Evolutionary conservation across 2,113 vertebrate genomes (phyloP), one percentile per base, ranked within the genome.

Genomic region (Alouatta palliata): DNA sequence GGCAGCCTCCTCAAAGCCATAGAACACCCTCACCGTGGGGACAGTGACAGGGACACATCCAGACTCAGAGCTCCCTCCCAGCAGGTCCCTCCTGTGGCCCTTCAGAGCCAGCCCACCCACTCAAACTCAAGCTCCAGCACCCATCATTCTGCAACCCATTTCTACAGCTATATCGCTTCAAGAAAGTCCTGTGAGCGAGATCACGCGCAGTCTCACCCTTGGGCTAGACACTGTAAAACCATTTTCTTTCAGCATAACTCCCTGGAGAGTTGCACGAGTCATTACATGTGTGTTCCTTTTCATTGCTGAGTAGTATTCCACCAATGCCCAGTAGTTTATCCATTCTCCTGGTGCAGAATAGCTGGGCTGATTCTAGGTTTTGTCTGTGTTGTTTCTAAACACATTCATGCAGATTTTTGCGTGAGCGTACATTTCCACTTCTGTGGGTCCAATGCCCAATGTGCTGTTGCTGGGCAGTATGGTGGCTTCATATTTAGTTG

Each of bases 41-140:
- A n/a, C 9, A 27, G 5, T 1, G 1, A 3, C 0, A 9, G 16
- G 2, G 12, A 14, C 3, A 0, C 6, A 37, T 27, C 12, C 45
- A 47, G 7, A 20, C 40, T 4, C 9, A 8, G 27, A 3, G 20
- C 8, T 10, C 11, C 19, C 25, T 7, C 43, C 35, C 25, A 43
- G 9, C 17, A 19, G n/a, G 27, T 21, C 43, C 56, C 8, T 37
- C 37, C 35, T 11, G 19, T 19, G 23, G 23, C 40, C 14, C 9
- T 37, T 10, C 35, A 25, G 0, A 19, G 13, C 14, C 49, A 30
- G 5, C 35, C 16, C 43, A 16, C 17, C 66, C 3, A 13, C 35
- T 20, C 11, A 54, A 4, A 13, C 8, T 17, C 23, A 19, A 10
- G 3, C 16, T n/a, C 43, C 17, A 30, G 10, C n/a, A n/a, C n/a